Evolutionary conservation across 2,113 vertebrate genomes (phyloP).

Genomic region (Proterorhinus semilunaris): DNA sequence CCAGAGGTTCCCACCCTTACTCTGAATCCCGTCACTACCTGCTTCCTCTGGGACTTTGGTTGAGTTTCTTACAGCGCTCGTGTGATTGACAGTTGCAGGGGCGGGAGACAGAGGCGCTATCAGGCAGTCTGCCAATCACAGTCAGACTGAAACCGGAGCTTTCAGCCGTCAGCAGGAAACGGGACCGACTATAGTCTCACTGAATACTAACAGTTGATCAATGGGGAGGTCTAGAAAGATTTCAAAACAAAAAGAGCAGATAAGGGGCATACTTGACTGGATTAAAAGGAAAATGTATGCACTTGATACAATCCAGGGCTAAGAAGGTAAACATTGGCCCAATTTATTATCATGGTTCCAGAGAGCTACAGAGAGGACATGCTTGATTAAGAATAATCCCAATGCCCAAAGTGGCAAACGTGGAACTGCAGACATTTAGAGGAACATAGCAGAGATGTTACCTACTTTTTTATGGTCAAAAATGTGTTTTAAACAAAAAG

Average conservation of each 20-base stretch:
- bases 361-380: too few relatives aligned
- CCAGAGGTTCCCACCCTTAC: too few relatives aligned
- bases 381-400: too few relatives aligned
- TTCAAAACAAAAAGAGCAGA: slow-evolving; percentile 1
- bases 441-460: too few relatives aligned
- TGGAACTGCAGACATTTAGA: too few relatives aligned
- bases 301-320: background rate
- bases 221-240: slow-evolving; percentile 15
- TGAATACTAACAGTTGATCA: slow-evolving; percentile 8
- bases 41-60: slow-evolving; percentile 31
- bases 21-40: slow-evolving; percentile 28
- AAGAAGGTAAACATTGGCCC: background rate
- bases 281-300: background rate
- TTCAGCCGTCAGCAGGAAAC: slow-evolving; percentile 14
- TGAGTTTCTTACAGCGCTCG: slow-evolving; percentile 21
- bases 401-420: too few relatives aligned
- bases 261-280: background rate
- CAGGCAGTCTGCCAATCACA: slow-evolving; percentile 68
- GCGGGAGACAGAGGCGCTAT: slow-evolving; percentile 56
- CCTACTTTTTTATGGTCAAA: too few relatives aligned
- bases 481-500: too few relatives aligned
- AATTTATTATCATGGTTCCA: too few relatives aligned
- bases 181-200: slow-evolving; percentile 3
- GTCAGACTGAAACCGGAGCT: slow-evolving; percentile 29
- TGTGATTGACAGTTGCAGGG: slow-evolving; percentile 60